phyloP scores from a whole-genome alignment of 2,888 invertebrate species.

The Drosophila meridiana region DNA sequence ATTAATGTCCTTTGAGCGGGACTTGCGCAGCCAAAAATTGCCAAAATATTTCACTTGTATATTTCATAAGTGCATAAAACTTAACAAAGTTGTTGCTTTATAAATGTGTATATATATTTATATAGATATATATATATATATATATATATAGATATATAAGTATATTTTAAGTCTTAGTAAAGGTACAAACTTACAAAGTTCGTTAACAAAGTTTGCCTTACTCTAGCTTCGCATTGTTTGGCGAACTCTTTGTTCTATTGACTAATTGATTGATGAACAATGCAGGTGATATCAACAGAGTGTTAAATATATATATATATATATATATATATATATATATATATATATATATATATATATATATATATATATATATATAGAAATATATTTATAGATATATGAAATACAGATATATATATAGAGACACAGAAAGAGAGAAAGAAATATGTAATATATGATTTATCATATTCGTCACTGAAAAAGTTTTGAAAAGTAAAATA shows the following conservation, averaged over 20 bases:
- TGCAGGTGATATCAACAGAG: background rate
- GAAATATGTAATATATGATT: too few relatives aligned
- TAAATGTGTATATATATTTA: constrained; percentile 7
- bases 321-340: background rate
- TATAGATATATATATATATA: background rate
- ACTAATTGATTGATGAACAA: constrained; percentile 5
- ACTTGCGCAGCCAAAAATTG: constrained; percentile 36
- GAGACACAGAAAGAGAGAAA: too few relatives aligned
- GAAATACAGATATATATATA: too few relatives aligned
- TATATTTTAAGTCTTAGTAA: background rate
- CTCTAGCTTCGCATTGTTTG: background rate
- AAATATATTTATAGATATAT: too few relatives aligned
- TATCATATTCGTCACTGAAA: too few relatives aligned
- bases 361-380: too few relatives aligned
- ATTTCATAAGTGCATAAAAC: constrained; percentile 39
- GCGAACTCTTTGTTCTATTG: background rate
- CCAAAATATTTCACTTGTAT: constrained; percentile 19
- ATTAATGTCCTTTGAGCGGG: constrained; percentile 42
- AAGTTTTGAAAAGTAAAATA: too few relatives aligned
- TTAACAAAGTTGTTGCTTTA: constrained; percentile 37
- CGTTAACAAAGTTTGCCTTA: background rate
- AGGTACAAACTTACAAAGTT: background rate
- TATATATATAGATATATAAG: background rate
- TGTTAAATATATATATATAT: background rate
- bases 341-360: too few relatives aligned